Base-by-base conservation (phyloP, 2,888 invertebrate genomes). In the Dermolepida albohirtum region DNA sequence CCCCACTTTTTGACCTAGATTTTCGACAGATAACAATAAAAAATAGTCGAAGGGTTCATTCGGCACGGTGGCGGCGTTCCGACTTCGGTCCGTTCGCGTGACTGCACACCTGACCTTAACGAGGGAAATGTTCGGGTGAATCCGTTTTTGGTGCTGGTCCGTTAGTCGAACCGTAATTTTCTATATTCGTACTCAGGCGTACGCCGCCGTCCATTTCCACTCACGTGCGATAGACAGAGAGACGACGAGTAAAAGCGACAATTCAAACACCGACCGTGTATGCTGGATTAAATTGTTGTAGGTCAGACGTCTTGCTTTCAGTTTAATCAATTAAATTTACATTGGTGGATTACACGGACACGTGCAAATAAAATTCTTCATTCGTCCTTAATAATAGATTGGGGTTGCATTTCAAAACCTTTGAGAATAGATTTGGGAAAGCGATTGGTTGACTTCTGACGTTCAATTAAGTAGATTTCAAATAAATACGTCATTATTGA, bases 201-300 rank as follows among this genome's bases (percentile, higher is more conserved):
- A 39, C 16, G 2, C 16, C 14, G 14, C 14, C 47, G 17, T 49
- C 40, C 40, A 16, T 40, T 54, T 29, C 29, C 40, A 14, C 54
- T 40, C 8, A 40, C 54, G 40, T 54, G 12, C 29, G 22, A 22
- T 6, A 7, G 43, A 10, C 22, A 12, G 43, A 43, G 59, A 14
- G 22, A 8, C 11, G 27, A 47, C 47, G 10, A 29, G 49, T 44
- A 62, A 8, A 14, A 59, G 27, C 59, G 34, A 7, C 34, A 34
- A 62, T 47, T 14, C 49, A 7, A 34, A 47, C 27, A 10, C 54
- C 54, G 16, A 40, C 77, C 80, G 85, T 55, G 79, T 86, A 75
- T 86, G 86, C 72, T 84, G 84, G 70, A 72, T 84, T 71, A 84
- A 83, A 83, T 78, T 64, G 63, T 65, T 59, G 63, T 67, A 64